phyloP scores from a whole-genome alignment of 2,113 vertebrate species.

The Isurus oxyrinchus region DNA sequence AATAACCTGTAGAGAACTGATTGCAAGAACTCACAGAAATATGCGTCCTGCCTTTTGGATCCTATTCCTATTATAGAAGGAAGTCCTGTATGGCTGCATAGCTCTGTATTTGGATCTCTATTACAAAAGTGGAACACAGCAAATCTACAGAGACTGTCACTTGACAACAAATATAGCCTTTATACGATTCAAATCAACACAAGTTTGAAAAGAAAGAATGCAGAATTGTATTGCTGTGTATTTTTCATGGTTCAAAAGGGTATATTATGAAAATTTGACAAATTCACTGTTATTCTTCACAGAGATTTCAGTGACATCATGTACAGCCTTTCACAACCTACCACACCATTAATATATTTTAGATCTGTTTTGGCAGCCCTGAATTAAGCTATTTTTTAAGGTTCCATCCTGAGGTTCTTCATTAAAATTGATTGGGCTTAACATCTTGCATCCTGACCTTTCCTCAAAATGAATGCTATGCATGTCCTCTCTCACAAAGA shows the following conservation, averaged over 20 bases:
- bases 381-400: neutral
- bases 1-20: neutral
- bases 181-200: neutral
- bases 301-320: neutral
- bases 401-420: neutral
- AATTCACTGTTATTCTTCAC: neutral
- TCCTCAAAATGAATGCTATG: neutral
- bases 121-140: neutral
- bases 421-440: neutral
- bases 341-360: constrained; percentile 1
- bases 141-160: neutral
- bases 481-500: neutral
- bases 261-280: neutral
- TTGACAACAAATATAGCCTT: neutral
- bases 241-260: neutral
- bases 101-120: neutral
- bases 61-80: neutral
- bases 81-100: neutral
- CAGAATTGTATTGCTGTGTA: neutral
- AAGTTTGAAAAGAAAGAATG: neutral
- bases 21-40: neutral
- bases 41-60: neutral
- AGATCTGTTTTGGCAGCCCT: neutral
- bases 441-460: neutral
- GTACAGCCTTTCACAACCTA: neutral